Conservation (phyloP, 1,140 invertebrate species). For the Eriosoma lanigerum region DNA sequence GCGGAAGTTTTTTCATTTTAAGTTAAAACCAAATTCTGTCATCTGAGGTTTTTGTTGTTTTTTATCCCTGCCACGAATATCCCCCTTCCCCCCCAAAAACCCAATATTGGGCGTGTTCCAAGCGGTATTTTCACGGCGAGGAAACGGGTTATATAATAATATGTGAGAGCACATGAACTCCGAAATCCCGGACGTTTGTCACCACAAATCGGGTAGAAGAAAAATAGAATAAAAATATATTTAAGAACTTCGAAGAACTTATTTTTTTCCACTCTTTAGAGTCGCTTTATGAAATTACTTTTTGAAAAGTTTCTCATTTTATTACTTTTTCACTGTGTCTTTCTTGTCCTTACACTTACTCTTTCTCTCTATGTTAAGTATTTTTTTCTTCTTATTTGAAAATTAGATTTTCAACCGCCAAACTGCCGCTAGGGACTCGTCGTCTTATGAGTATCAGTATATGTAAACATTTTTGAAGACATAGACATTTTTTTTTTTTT, state of each 20-base stretch:
- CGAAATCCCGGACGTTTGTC: slow-evolving; percentile 48
- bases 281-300: slow-evolving; percentile 52
- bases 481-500: neutral
- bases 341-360: neutral
- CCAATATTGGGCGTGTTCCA: slow-evolving; percentile 46
- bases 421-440: slow-evolving; percentile 40
- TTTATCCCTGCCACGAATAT: neutral
- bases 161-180: slow-evolving; percentile 37
- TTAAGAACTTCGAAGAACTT: slow-evolving; percentile 49
- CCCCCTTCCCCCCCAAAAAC: neutral
- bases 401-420: slow-evolving; percentile 50
- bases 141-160: slow-evolving; percentile 50
- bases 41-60: slow-evolving; percentile 38
- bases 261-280: slow-evolving; percentile 51
- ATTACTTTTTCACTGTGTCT: slow-evolving; percentile 46
- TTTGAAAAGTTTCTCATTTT: slow-evolving; percentile 51
- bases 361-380: slow-evolving; percentile 21
- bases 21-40: slow-evolving; percentile 47
- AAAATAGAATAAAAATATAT: slow-evolving; percentile 51
- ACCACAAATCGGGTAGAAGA: slow-evolving; percentile 19
- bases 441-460: slow-evolving; percentile 6
- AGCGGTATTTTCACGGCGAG: slow-evolving; percentile 28
- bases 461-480: slow-evolving; percentile 37
- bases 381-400: slow-evolving; percentile 48
- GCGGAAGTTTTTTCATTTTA: slow-evolving; percentile 50